phyloP scores from a whole-genome alignment of 2,113 vertebrate species.

The Sorex araneus region DNA sequence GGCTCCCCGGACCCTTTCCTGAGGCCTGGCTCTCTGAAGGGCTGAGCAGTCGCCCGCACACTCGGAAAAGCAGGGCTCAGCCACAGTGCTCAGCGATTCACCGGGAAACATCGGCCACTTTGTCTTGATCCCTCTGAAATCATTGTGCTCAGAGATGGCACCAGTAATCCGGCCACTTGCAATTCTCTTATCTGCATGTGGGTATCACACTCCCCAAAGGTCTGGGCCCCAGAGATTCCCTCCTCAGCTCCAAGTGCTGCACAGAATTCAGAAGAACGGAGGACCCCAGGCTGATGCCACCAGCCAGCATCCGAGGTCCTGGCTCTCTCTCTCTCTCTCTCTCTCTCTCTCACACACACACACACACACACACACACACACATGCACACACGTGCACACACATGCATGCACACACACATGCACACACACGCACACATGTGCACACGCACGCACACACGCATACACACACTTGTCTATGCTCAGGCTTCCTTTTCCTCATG shows the following conservation, averaged over 20 bases:
- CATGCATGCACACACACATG: too few relatives aligned
- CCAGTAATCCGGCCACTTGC: not conserved
- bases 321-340: too few relatives aligned
- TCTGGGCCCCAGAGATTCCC: not conserved
- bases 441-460: too few relatives aligned
- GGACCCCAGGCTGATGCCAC: not conserved
- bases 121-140: slow-evolving; percentile 21
- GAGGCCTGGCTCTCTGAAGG: too few relatives aligned
- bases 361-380: too few relatives aligned
- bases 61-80: not conserved
- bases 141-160: not conserved
- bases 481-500: too few relatives aligned
- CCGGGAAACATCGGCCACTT: not conserved
- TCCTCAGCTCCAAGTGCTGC: not conserved
- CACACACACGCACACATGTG: too few relatives aligned
- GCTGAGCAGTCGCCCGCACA: not conserved
- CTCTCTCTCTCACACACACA: too few relatives aligned
- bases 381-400: too few relatives aligned
- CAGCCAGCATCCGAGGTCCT: too few relatives aligned
- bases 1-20: too few relatives aligned
- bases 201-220: not conserved
- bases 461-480: too few relatives aligned
- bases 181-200: not conserved
- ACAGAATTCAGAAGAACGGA: not conserved
- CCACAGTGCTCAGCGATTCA: not conserved